Evolutionary conservation across 2,113 vertebrate genomes (phyloP).

Genomic region (Notothenia coriiceps): DNA sequence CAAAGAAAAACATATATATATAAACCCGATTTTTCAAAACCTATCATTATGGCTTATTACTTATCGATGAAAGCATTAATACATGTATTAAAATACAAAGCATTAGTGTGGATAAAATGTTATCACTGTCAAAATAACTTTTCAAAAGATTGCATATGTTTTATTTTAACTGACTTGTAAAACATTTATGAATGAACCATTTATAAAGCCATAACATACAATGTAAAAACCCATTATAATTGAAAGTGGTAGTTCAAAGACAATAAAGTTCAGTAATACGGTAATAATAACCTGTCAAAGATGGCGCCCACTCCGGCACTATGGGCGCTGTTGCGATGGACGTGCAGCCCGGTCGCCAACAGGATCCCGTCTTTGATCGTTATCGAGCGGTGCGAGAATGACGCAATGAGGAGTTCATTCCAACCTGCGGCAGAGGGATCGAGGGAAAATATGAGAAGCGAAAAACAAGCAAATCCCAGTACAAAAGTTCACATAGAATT

Average conservation of each 20-base stretch:
- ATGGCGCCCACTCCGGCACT: constrained; percentile 98
- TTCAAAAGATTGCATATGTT: neutral
- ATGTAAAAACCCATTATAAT: neutral
- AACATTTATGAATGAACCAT: neutral
- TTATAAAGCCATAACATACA: neutral
- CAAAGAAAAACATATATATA: neutral
- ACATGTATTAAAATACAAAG: too few species aligned
- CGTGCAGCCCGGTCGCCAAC: constrained; percentile 95
- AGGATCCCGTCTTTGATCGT: constrained; percentile 97
- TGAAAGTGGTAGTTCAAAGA: neutral
- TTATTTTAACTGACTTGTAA: neutral
- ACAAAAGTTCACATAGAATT: constrained; percentile 70
- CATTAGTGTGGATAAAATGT: too few species aligned
- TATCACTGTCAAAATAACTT: neutral
- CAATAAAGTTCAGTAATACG: neutral
- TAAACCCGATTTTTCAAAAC: too few species aligned
- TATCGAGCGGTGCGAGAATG: constrained; percentile 98
- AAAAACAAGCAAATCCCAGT: constrained; percentile 42
- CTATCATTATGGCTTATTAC: neutral
- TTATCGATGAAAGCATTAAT: neutral
- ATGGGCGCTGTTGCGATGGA: constrained; percentile 97
- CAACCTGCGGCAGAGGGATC: constrained; percentile 86
- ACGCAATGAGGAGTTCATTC: constrained; percentile 98
- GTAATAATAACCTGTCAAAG: constrained; percentile 92
- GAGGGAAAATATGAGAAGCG: constrained; percentile 43